Conservation (phyloP, 2,888 invertebrate genomes). For the Morpho deidamia region DNA sequence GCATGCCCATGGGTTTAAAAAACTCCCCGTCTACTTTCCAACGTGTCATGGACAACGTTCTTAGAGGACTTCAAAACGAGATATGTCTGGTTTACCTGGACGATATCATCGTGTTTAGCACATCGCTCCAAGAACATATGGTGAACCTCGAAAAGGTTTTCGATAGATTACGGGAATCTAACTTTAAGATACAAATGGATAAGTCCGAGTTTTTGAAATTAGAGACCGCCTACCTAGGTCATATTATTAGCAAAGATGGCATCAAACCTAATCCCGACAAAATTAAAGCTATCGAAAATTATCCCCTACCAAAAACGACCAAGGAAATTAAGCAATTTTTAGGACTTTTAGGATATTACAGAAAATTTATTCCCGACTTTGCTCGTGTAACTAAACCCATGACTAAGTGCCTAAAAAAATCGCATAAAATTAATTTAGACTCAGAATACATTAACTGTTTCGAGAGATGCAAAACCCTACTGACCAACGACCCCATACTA, state of each 20-base stretch:
- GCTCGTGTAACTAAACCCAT: constrained; percentile 18
- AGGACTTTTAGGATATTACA: constrained; percentile 10
- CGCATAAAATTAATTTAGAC: constrained; percentile 1
- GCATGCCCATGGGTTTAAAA: constrained; percentile 8
- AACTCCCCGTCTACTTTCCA: constrained; percentile 4
- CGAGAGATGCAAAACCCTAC: constrained; percentile 28
- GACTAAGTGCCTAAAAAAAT: constrained; percentile 19
- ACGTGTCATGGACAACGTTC: constrained; percentile 1
- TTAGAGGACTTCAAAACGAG: background rate
- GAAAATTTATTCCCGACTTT: constrained; percentile 17
- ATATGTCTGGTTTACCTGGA: background rate
- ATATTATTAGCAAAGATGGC: constrained; percentile 6
- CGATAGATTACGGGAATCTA: background rate
- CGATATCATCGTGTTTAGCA: constrained; percentile 1
- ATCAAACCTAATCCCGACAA: constrained; percentile 10
- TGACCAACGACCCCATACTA: constrained; percentile 33
- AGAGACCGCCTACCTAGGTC: constrained; percentile 4
- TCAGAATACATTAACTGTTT: constrained; percentile 9
- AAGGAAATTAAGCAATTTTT: constrained; percentile 10
- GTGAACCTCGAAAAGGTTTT: background rate
- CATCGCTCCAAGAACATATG: background rate
- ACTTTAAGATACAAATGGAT: background rate
- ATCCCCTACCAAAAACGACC: background rate
- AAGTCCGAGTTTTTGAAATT: background rate
- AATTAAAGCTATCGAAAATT: background rate